Conservation (phyloP, 2,888 invertebrate species). For the Heteropelma amictum region DNA sequence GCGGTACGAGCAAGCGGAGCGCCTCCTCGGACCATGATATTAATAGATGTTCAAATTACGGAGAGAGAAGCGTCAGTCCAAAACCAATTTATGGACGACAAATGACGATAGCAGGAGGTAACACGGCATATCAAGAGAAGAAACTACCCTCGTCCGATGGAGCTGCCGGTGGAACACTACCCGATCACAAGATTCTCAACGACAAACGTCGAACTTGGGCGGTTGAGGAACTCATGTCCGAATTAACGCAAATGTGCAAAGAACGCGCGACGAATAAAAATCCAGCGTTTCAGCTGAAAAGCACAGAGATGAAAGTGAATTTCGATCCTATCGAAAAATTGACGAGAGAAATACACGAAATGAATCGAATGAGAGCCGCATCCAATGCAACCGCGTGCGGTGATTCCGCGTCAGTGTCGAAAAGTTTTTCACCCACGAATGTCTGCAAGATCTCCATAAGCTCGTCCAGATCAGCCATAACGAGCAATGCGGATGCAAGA, state of each 20-base stretch:
- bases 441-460: constrained; percentile 58
- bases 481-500: neutral
- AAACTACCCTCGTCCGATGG: neutral
- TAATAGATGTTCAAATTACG: too few relatives aligned
- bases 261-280: constrained; percentile 56
- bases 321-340: constrained; percentile 63
- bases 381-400: constrained; percentile 11
- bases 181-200: constrained; percentile 61
- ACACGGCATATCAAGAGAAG: too few relatives aligned
- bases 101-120: constrained; percentile 50
- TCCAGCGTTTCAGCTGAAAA: constrained; percentile 58
- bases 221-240: constrained; percentile 71
- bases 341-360: constrained; percentile 66
- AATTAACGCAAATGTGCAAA: constrained; percentile 66
- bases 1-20: too few relatives aligned
- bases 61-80: constrained; percentile 52
- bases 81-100: constrained; percentile 53
- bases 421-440: too few relatives aligned
- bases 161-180: neutral
- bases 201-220: constrained; percentile 74
- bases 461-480: neutral
- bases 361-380: constrained; percentile 58
- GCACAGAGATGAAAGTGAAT: constrained; percentile 55
- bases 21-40: too few relatives aligned
- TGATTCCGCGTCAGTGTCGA: constrained; percentile 5